phyloP scores from a whole-genome alignment of 2,888 invertebrate genomes.

The Meganola albula region DNA sequence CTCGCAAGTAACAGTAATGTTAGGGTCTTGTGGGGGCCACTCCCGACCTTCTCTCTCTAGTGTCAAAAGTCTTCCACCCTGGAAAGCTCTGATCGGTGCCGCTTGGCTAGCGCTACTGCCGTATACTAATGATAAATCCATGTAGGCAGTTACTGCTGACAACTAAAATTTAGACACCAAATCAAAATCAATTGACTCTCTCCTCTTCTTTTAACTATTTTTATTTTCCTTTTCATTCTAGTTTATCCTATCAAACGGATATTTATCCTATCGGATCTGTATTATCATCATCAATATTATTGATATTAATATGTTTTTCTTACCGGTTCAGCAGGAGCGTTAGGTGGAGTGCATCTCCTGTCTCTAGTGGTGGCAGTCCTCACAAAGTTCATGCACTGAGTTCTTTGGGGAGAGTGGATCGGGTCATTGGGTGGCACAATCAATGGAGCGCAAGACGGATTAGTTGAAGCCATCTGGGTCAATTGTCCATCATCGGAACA shows the following conservation, averaged over 20 bases:
- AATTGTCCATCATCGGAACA: slow-evolving; percentile 58
- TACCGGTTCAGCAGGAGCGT: slow-evolving; percentile 85
- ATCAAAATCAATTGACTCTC: too few species aligned
- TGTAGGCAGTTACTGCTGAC: slow-evolving; percentile 81
- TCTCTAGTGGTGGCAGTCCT: slow-evolving; percentile 82
- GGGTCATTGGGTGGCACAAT: slow-evolving; percentile 57
- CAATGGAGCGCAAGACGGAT: slow-evolving; percentile 60
- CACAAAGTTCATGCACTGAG: slow-evolving; percentile 85
- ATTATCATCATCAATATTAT: too few species aligned
- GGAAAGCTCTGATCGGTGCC: slow-evolving; percentile 80
- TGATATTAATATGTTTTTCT: too few species aligned
- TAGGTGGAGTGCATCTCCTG: slow-evolving; percentile 79
- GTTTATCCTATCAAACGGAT: too few species aligned
- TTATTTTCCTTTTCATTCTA: too few species aligned
- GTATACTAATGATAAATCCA: slow-evolving; percentile 89
- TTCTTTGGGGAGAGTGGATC: slow-evolving; percentile 67
- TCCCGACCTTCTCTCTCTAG: slow-evolving; percentile 80
- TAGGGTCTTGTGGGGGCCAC: slow-evolving; percentile 84
- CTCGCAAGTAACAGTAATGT: slow-evolving; percentile 83
- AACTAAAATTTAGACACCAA: too few species aligned
- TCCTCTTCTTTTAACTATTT: too few species aligned
- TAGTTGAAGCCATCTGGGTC: slow-evolving; percentile 39
- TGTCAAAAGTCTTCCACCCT: slow-evolving; percentile 82
- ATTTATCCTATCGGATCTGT: too few species aligned
- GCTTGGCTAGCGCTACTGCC: slow-evolving; percentile 84